A percentile compares a stretch with the other conserved stretches of the same genome.
phyloP scores from a whole-genome alignment of 1,140 invertebrate species.

The Zophobas morio region DNA sequence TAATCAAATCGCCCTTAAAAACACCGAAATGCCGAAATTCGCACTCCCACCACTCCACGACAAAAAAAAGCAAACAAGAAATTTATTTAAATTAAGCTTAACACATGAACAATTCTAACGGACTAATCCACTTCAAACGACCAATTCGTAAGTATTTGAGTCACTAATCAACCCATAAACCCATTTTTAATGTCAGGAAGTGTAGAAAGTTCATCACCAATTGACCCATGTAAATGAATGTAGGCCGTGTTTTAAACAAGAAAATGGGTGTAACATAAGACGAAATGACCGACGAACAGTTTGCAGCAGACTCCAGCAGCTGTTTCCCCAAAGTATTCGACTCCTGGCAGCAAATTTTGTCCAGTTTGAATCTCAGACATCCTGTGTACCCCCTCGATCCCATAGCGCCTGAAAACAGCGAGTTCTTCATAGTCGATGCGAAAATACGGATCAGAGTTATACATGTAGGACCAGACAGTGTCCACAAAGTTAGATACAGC shows the following conservation, averaged over 20 bases:
- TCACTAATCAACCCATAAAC: background rate
- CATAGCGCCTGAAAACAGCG: constrained; percentile 58
- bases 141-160: background rate
- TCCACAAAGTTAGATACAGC: constrained; percentile 43
- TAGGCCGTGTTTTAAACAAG: constrained; percentile 4
- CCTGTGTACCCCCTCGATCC: constrained; percentile 61
- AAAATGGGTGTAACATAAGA: constrained; percentile 57
- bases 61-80: too few relatives aligned
- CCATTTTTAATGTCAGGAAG: background rate
- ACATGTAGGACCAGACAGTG: constrained; percentile 62
- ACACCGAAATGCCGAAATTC: too few relatives aligned
- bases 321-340: constrained; percentile 59
- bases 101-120: too few relatives aligned
- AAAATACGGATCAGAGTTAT: constrained; percentile 61
- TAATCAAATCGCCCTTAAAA: too few relatives aligned
- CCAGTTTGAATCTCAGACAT: constrained; percentile 58
- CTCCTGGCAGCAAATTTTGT: constrained; percentile 56
- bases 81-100: too few relatives aligned
- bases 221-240: constrained; percentile 41
- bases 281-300: constrained; percentile 57
- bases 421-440: constrained; percentile 61
- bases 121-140: background rate
- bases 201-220: constrained; percentile 22
- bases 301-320: constrained; percentile 42
- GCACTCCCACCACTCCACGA: too few relatives aligned